Percentiles rank a stretch among this genome's conserved stretches.
Evolutionary conservation across 2,888 invertebrate genomes (phyloP).

Genomic region (Drosophila buzzatii): DNA sequence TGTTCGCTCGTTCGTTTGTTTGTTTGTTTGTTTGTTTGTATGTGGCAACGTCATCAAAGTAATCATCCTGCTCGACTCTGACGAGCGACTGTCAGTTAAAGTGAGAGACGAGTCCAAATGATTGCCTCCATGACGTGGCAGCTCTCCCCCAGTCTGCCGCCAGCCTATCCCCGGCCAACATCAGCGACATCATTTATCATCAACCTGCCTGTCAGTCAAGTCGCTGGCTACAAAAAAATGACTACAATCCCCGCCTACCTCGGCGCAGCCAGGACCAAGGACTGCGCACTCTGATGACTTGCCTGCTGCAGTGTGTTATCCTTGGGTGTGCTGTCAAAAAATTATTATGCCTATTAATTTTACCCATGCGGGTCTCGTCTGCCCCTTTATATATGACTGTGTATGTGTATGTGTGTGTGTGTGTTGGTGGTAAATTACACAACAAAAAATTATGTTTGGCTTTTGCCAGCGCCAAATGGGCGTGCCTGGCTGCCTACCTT

Average conservation of each 20-base stretch:
- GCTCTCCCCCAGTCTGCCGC: slow-evolving; percentile 16
- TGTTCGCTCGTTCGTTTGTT: neutral
- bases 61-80: slow-evolving; percentile 72
- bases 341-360: slow-evolving; percentile 85
- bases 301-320: slow-evolving; percentile 75
- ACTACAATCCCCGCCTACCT: slow-evolving; percentile 57
- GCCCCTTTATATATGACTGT: slow-evolving; percentile 18
- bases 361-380: slow-evolving; percentile 72
- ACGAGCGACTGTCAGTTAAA: slow-evolving; percentile 76
- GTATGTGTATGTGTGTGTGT: slow-evolving; percentile 12
- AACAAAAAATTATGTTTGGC: slow-evolving; percentile 80
- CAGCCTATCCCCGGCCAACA: slow-evolving; percentile 42
- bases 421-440: slow-evolving; percentile 77
- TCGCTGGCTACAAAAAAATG: slow-evolving; percentile 58
- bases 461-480: slow-evolving; percentile 78
- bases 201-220: slow-evolving; percentile 83
- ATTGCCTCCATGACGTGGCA: slow-evolving; percentile 80
- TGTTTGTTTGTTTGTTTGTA: slow-evolving; percentile 21
- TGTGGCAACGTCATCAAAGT: slow-evolving; percentile 82
- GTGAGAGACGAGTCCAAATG: slow-evolving; percentile 76
- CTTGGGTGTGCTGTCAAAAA: slow-evolving; percentile 84
- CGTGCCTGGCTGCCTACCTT: slow-evolving; percentile 53
- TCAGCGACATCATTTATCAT: slow-evolving; percentile 85
- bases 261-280: slow-evolving; percentile 16
- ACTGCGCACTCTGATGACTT: slow-evolving; percentile 66